These are phyloP conservation scores for Pteria penguin DNA, from an alignment of 2,888 invertebrate genomes.

Conservation along the genomic window DNA sequence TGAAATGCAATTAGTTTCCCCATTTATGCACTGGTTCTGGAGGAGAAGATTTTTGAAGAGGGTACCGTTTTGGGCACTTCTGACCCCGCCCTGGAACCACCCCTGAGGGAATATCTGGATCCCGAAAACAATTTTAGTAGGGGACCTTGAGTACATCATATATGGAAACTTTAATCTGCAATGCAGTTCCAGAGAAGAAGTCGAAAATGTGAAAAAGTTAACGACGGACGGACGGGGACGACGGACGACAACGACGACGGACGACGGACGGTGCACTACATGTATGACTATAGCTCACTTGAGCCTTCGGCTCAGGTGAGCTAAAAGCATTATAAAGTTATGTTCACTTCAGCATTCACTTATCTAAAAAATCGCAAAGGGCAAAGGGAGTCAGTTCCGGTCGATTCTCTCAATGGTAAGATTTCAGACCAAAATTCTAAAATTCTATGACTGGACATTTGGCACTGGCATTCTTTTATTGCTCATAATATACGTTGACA, in stretches of 20 bases:
- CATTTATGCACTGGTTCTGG: no score
- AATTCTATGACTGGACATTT: no score
- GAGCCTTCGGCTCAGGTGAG: not conserved
- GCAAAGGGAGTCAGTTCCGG: no score
- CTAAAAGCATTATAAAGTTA: not conserved
- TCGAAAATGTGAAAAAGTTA: not conserved
- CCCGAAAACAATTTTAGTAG: not conserved
- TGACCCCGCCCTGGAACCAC: not conserved
- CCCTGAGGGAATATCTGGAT: not conserved
- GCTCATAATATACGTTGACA: no score
- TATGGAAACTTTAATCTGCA: not conserved
- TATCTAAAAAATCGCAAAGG: no score
- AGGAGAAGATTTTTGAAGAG: no score
- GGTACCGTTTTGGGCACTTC: no score
- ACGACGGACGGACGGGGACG: not conserved
- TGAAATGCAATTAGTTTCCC: no score
- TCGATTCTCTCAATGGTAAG: no score
- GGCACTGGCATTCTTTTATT: no score
- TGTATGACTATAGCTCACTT: not conserved
- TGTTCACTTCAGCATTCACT: no score
- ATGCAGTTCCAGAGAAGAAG: not conserved
- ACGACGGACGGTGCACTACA: not conserved
- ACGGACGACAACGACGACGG: not conserved
- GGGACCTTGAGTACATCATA: not conserved
- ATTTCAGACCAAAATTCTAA: no score